A percentile compares a stretch with the other conserved stretches of the same genome.
phyloP scores from a whole-genome alignment of 2,797 vertebrate species.

The Acropternis orthonyx region DNA sequence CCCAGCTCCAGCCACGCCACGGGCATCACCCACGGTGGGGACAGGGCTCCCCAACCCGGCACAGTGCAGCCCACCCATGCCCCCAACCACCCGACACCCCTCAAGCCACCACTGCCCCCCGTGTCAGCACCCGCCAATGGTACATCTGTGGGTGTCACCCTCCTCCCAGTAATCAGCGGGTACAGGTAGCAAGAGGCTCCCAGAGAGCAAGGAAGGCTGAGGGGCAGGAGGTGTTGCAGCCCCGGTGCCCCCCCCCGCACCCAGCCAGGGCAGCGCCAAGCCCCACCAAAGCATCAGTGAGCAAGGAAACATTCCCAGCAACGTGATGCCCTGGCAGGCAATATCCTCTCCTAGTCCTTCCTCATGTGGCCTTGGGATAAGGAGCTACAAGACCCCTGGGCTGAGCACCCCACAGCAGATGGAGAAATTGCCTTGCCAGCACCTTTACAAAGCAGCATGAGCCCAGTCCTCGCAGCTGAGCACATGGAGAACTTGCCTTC shows the following conservation, averaged over 20 bases:
- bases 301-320: neutral
- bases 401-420: neutral
- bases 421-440: neutral
- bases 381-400: rapidly evolving
- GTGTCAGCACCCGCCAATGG: rapidly evolving
- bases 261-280: neutral
- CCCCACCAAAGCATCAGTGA: rapidly evolving
- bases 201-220: too few species aligned
- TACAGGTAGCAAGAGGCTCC: neutral
- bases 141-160: rapidly evolving
- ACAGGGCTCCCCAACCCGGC: rapidly evolving
- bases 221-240: rapidly evolving
- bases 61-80: rapidly evolving
- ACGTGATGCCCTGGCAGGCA: neutral
- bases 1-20: neutral
- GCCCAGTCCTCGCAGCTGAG: rapidly evolving
- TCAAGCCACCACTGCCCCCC: rapidly evolving
- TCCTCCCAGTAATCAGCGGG: rapidly evolving
- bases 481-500: rapidly evolving
- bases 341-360: rapidly evolving
- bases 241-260: neutral
- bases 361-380: rapidly evolving
- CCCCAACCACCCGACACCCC: neutral
- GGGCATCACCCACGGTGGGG: neutral
- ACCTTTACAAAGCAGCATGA: neutral